Evolutionary conservation across 2,888 invertebrate species (phyloP), one percentile per base, ranked within the genome.

Genomic region (Eulithis prunata): DNA sequence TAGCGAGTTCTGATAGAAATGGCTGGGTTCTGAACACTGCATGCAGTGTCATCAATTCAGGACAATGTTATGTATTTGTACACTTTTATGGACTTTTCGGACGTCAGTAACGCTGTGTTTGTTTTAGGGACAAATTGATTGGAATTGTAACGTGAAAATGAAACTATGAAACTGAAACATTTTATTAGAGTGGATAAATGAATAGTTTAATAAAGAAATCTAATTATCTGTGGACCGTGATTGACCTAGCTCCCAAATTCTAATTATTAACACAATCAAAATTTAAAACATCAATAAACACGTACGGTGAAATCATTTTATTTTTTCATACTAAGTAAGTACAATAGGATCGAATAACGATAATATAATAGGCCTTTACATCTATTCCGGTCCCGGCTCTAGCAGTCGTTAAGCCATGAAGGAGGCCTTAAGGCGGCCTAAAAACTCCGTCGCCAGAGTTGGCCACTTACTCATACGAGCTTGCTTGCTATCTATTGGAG

Each of bases 81-180:
- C 66, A 65, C 59, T 71, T 69, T 70, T 66, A 69, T 63, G 66
- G 64, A 66, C 64, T 70, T 71, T 69, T 45, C 57, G 62, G 62
- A 58, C 62, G 57, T 69, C 52, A 71, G 60, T 65, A 65, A 69
- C 69, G 53, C 57, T 60, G 46, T 66, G 52, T 71, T 71, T 73
- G 67, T 68, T 70, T 61, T 73, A 66, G 60, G 47, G 55, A 55
- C 36, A 66, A 67, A 71, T 73, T 71, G 69, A 71, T 70, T 73
- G 69, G 57, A 71, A 71, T 70, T 68, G 65, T 55, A 59, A 55
- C 68, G 57, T 49, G 55, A 60, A 41, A 69, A 69, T 70, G 51
- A 65, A 64, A 65, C 62, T 70, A 58, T 64, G 54, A 66, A 47
- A 13, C n/a, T 7, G 14, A 3, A 47, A 7, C 38, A 38, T 38